phyloP scores from a whole-genome alignment of 2,797 vertebrate species.

The Gymnothorax reevesii region DNA sequence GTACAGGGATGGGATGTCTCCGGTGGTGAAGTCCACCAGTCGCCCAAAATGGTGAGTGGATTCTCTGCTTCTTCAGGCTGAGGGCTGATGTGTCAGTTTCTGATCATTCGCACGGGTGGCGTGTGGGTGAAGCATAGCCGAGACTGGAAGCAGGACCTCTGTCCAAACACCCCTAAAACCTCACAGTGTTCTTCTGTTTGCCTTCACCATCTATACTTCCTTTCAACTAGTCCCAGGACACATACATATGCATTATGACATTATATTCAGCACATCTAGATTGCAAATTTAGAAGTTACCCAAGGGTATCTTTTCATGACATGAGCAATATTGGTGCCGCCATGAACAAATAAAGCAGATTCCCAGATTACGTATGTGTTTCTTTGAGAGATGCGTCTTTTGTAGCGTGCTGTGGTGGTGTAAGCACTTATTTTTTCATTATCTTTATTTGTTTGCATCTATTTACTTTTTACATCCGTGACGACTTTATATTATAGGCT shows the following conservation, averaged over 20 bases:
- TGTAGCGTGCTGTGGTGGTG: constrained; percentile 19
- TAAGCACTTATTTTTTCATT: constrained; percentile 5
- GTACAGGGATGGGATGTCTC: constrained; percentile 97
- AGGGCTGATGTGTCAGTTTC: background rate
- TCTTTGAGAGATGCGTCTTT: constrained; percentile 13
- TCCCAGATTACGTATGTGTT: constrained; percentile 1
- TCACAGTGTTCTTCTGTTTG: background rate
- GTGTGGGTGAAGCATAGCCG: background rate
- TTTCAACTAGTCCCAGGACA: background rate
- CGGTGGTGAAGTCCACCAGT: constrained; percentile 95
- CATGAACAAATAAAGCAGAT: background rate
- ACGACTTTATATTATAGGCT: background rate
- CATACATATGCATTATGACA: background rate
- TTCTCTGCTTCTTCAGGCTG: background rate
- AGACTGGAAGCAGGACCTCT: background rate
- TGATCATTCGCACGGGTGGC: background rate
- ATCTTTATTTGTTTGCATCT: background rate
- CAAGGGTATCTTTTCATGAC: background rate
- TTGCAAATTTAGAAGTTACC: background rate
- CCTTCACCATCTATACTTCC: background rate
- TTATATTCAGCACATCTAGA: background rate
- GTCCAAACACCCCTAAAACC: background rate
- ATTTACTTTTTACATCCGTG: constrained; percentile 4
- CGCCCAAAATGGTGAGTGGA: constrained; percentile 87
- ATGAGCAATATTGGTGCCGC: background rate